Base-by-base conservation (phyloP, 2,797 vertebrate genomes). In the Sibirionetta formosa region DNA sequence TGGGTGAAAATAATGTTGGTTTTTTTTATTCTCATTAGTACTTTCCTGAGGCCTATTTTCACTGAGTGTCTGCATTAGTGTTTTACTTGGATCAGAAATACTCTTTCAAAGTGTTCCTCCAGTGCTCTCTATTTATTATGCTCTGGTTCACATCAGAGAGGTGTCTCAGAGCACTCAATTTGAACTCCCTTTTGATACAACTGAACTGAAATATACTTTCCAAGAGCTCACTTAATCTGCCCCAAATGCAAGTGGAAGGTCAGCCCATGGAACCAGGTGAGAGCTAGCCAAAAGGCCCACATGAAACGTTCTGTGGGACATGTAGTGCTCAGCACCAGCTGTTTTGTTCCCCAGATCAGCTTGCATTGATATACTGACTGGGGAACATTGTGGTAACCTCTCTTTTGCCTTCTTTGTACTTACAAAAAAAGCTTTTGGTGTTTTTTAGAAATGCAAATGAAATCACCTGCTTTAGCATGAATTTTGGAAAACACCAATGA, bases 251-350 rank as follows among this genome's bases (percentile, higher is more conserved):
- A 53, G 14, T 12, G 24, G 27, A 14, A 88, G 4, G 8, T 53
- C 17, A 61, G 16, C 19, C n/a, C 27, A 8, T 5, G 15, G 24
- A 79, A 54, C 6, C 23, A 53, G 22, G 31, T 27, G 60, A 64
- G 29, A 23, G 5, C 11, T 86, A 31, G 44, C 8, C 64, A 48
- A 70, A 81, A 82, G n/a, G 0, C 4, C 1, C 9, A 11, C 9
- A 20, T 48, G 14, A 35, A 44, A 38, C 12, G 2, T 8, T 4
- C 23, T 1, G 1, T 3, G 35, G 29, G 56, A 5, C 7, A 10
- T 0, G 0, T 7, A 0, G 1, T 26, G 11, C 53, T 58, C 64
- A 70, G 22, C 9, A 20, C 13, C 1, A 1, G 1, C 27, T 51
- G 35, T 1, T 66, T 35, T 56, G 5, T 18, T 80, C 6, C 3